A percentile compares a stretch with the other conserved stretches of the same genome.
Conservation (phyloP, 2,888 invertebrate species). For the Lysandra coridon region DNA sequence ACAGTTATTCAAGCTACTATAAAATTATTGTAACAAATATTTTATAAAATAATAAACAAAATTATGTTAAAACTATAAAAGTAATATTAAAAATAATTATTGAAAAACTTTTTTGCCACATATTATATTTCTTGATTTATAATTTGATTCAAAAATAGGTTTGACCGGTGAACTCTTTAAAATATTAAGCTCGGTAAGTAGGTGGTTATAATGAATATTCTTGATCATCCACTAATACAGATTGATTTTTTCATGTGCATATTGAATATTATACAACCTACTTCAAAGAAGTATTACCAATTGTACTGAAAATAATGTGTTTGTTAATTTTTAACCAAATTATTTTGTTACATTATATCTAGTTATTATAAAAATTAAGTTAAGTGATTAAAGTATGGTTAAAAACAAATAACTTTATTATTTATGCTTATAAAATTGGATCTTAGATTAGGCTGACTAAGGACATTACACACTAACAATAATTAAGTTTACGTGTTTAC, state of each 20-base stretch:
- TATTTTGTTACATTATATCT: background rate
- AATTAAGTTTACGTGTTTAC: too few species aligned
- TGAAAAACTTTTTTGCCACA: too few species aligned
- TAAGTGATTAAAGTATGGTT: background rate
- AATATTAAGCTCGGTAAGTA: background rate
- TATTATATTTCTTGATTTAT: background rate
- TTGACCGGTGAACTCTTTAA: background rate
- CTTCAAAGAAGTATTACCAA: background rate
- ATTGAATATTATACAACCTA: background rate
- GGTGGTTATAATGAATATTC: background rate
- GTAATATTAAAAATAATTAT: too few species aligned
- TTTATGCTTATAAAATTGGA: background rate
- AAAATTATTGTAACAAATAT: too few species aligned
- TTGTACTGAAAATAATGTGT: background rate
- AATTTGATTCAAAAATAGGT: background rate
- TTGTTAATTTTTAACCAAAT: conserved; percentile 3
- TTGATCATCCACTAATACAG: background rate
- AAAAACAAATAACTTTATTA: background rate
- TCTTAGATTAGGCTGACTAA: too few species aligned
- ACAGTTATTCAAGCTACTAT: too few species aligned
- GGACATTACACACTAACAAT: too few species aligned
- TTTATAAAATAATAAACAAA: too few species aligned
- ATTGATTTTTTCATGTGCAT: background rate
- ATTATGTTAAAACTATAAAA: too few species aligned
- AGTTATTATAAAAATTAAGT: background rate